Percentiles rank a stretch among this genome's conserved stretches.
Evolutionary conservation across 2,113 vertebrate species (phyloP).

Genomic region (Phrynosoma blainvillii): DNA sequence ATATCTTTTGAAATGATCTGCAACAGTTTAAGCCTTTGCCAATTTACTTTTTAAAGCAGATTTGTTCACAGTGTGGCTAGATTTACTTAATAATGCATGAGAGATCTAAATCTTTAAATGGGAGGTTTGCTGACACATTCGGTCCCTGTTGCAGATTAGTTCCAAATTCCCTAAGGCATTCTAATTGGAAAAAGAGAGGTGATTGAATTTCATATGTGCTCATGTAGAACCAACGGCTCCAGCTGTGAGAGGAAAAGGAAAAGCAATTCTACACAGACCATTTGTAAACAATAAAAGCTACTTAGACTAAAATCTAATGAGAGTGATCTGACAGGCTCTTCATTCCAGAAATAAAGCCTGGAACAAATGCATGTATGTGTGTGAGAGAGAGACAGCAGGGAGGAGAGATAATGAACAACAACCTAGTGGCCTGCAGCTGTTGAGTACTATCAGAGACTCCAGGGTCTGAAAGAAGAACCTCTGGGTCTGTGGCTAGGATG

Average conservation of each 20-base stretch:
- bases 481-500: neutral
- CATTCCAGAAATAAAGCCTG: neutral
- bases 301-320: slow-evolving; percentile 10
- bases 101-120: slow-evolving; percentile 29
- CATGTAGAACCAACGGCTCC: neutral
- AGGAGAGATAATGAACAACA: too few relatives aligned
- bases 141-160: slow-evolving; percentile 31
- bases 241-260: neutral
- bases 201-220: neutral
- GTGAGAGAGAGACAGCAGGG: neutral
- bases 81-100: slow-evolving; percentile 25
- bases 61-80: slow-evolving; percentile 18
- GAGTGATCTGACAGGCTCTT: neutral
- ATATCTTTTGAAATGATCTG: neutral
- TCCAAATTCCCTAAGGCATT: slow-evolving; percentile 26
- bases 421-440: neutral
- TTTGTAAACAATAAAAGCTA: slow-evolving; percentile 3
- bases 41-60: slow-evolving; percentile 13
- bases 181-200: slow-evolving; percentile 28
- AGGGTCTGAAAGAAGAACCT: neutral
- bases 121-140: slow-evolving; percentile 38
- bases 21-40: neutral
- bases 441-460: neutral
- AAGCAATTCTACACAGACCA: neutral
- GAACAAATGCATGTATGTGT: neutral